These are phyloP conservation scores for Eupithecia exiguata DNA, from an alignment of 2,888 invertebrate genomes.

Conservation along the genomic window DNA sequence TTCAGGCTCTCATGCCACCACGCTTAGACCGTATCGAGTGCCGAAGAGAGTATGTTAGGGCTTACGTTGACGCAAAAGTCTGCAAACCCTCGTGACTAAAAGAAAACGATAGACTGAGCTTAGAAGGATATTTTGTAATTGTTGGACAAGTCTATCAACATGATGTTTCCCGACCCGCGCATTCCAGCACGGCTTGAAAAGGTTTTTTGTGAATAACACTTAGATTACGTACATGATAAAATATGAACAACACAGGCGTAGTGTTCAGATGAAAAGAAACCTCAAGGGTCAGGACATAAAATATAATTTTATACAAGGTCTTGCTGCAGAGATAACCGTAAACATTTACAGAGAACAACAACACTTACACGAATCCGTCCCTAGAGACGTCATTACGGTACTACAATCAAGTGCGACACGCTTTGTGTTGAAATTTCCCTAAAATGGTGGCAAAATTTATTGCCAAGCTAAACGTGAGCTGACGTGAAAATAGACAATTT, in stretches of 20 bases:
- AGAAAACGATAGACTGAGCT: background rate
- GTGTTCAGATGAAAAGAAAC: slow-evolving; percentile 34
- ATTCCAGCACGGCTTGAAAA: background rate
- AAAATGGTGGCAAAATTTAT: background rate
- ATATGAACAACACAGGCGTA: slow-evolving; percentile 9
- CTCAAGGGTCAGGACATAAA: slow-evolving; percentile 35
- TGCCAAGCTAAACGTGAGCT: background rate
- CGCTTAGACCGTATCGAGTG: background rate
- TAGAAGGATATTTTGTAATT: background rate
- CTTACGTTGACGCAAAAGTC: background rate
- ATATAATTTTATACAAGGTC: slow-evolving; percentile 43
- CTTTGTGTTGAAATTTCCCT: slow-evolving; percentile 14
- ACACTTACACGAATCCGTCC: slow-evolving; percentile 41
- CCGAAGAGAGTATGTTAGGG: background rate
- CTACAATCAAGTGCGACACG: slow-evolving; percentile 28
- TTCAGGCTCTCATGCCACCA: too few relatives aligned
- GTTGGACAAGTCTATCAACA: background rate
- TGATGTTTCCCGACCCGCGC: background rate
- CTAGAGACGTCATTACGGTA: slow-evolving; percentile 33
- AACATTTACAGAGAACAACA: slow-evolving; percentile 42
- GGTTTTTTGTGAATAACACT: background rate
- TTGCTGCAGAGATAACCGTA: slow-evolving; percentile 40
- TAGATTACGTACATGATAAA: background rate
- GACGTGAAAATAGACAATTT: background rate
- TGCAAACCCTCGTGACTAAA: background rate